A percentile compares a stretch with the other conserved stretches of the same genome.
Conservation (phyloP, 2,113 vertebrate species). For the Uria lomvia region DNA sequence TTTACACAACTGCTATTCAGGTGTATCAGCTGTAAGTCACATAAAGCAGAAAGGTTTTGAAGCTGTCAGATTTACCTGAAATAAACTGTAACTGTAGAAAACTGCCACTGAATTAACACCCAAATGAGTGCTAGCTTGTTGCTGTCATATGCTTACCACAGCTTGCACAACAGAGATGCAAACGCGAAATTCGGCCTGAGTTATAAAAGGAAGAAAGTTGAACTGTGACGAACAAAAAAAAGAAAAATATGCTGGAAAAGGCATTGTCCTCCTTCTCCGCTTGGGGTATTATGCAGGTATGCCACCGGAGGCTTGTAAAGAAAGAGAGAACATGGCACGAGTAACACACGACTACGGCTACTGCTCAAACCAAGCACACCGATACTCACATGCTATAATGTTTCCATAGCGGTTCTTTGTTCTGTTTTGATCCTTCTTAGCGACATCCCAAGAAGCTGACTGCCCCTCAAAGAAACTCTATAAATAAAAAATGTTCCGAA, state of each 20-base stretch:
- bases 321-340: not conserved
- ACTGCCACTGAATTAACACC: not conserved
- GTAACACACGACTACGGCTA: not conserved
- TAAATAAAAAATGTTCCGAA: slow-evolving; percentile 74
- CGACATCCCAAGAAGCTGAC: slow-evolving; percentile 98
- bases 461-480: slow-evolving; percentile 99
- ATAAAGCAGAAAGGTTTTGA: not conserved
- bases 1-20: not conserved
- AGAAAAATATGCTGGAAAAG: not conserved
- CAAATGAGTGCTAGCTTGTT: not conserved
- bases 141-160: slow-evolving; percentile 27
- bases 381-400: slow-evolving; percentile 97
- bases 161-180: not conserved
- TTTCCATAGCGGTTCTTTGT: slow-evolving; percentile 99
- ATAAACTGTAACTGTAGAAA: not conserved
- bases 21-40: not conserved
- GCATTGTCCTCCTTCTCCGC: not conserved
- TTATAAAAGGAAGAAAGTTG: slow-evolving; percentile 18
- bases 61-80: not conserved
- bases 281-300: not conserved
- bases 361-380: not conserved
- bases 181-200: slow-evolving; percentile 17
- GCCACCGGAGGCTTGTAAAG: not conserved
- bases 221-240: not conserved
- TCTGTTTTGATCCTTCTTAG: slow-evolving; percentile 99